Conservation (phyloP, 2,113 vertebrate genomes). For the Peromyscus californicus region DNA sequence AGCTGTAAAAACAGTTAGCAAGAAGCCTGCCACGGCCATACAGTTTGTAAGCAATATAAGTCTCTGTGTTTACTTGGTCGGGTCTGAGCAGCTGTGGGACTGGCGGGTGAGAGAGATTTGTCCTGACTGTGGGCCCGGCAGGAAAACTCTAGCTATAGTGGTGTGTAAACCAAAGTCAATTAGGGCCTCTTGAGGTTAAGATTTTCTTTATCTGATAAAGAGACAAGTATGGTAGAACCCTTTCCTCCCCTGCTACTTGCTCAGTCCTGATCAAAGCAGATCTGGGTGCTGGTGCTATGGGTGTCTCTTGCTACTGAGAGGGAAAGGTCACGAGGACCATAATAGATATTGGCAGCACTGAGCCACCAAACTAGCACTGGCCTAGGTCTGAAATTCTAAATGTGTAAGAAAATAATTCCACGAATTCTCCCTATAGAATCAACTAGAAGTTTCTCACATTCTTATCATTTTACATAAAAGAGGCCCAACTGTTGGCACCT, state of each 20-base stretch:
- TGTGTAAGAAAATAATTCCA: slow-evolving; percentile 31
- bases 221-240: not conserved
- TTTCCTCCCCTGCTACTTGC: not conserved
- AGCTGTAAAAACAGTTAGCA: no score
- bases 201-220: not conserved
- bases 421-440: not conserved
- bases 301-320: not conserved
- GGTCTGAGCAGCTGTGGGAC: no score
- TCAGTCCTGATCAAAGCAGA: not conserved
- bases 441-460: not conserved
- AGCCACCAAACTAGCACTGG: not conserved
- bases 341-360: not conserved
- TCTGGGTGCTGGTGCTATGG: not conserved
- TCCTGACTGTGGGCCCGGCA: no score
- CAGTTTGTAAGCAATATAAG: no score
- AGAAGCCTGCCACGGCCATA: no score
- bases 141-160: no score
- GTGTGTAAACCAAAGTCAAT: slow-evolving; percentile 11
- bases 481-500: not conserved
- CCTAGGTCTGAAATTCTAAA: not conserved
- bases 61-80: no score
- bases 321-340: not conserved
- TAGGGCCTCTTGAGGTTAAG: not conserved
- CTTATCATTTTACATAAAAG: not conserved
- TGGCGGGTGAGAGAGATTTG: no score